Base-by-base conservation (phyloP, 2,113 vertebrate species). In the Labeo rohita region DNA sequence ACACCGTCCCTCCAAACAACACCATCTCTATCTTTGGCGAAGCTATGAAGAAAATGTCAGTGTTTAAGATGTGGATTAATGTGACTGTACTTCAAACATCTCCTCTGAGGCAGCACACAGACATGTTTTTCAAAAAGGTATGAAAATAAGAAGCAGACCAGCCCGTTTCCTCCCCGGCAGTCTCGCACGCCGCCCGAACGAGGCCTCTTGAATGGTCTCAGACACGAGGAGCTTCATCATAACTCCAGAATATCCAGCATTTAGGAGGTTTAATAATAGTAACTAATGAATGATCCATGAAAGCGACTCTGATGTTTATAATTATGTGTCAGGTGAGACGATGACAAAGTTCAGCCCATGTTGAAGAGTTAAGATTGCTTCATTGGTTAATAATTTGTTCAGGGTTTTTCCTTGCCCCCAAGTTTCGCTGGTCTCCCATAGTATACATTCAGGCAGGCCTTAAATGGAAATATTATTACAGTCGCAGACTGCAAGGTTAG, bases 381-480 rank as follows among this genome's bases (percentile, higher is more conserved):
- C 47, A 43, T 72, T 70, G 45, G 18, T 56, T n/a, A 52, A 80
- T 80, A 7, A 83, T 81, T 65, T 70, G 43, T 52, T 28, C 6
- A 39, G 47, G 65, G 8, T 83, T 70, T 89, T 81, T 68, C 36
- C 68, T 56, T 73, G 9, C 18, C 52, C 81, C 59, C 50, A 66
- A 49, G 49, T 83, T 87, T 83, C 10, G 15, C 23, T 54, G 18
- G n/a, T 74, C 79, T 84, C 61, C 43, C n/a, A 61, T 72, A 87
- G 79, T 78, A 85, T 87, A 92, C 91, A 92, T 91, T 92, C 90
- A 94, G 94, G 85, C 90, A 92, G 90, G 88, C 90, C 91, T 91
- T 92, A 91, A 93, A 94, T 94, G 91, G 93, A 95, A 95, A 94
- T 89, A 91, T 93, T 92, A 92, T 93, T 93, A 89, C 85, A 93